Base-by-base conservation (phyloP, 2,888 invertebrate genomes). In the Diplazon laetatorius region DNA sequence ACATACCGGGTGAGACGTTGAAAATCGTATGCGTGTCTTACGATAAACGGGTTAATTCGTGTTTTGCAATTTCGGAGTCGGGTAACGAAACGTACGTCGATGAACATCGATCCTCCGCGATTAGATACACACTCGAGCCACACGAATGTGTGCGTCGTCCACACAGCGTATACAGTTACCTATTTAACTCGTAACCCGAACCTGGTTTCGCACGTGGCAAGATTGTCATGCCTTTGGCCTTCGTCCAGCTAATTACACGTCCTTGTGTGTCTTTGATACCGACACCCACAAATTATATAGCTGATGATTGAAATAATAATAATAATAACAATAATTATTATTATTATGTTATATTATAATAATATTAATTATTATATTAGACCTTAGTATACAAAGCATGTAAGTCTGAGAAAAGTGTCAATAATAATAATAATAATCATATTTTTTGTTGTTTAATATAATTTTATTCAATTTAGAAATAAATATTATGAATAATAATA, bases 21-120 rank as follows among this genome's bases (percentile, higher is more conserved):
- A 6, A 35, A 25, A 8, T 14, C 14, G 14, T 25, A 52, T n/a
- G 25, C 25, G 14, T n/a, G n/a, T 25, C 1, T 1, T 42, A 25
- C 30, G 30, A 25, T 1, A 14, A 25, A 16, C 14, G 55, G 9
- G 30, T n/a, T 9, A 55, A 55, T 30, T 6, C 14, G 55, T 14
- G 16, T 55, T 55, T 55, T 35, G 30, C 55, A 55, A 55, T 55
- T 30, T 55, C n/a, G 30, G 30, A 35, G 55, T 16, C 14, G 55
- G n/a, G 25, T n/a, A 30, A 10, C n/a, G 14, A 35, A 52, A 12
- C 6, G 10, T n/a, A 22, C 25, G 52, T 52, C 55, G 35, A 30
- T 12, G 35, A 35, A 55, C 16, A 12, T 35, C 20, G 16, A 55
- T 55, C 30, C 35, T 30, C n/a, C 14, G 14, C 30, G 16, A 30